Evolutionary conservation across 2,888 invertebrate genomes (phyloP), one percentile per base, ranked within the genome.

Genomic region (Capitulum mitella): DNA sequence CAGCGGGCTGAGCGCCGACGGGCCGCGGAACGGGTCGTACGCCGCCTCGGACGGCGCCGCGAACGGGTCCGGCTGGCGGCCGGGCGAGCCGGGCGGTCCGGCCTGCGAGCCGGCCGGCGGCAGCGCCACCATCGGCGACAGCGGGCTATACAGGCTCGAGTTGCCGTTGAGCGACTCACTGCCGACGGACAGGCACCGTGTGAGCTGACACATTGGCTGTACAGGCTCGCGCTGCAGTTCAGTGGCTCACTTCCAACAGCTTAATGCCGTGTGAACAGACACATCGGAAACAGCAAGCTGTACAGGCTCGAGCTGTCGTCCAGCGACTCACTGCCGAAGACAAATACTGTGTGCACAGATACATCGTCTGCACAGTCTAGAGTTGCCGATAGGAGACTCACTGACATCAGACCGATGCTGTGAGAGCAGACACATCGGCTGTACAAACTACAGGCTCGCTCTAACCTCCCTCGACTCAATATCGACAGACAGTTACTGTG

Each of bases 21-120:
- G 90, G 88, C 94, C 93, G 82, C 91, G 88, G 87, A 92, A 91
- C 82, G 91, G 90, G 86, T 91, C 91, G 85, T 90, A 91, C 83
- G 91, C 89, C 81, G 86, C 85, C 78, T 82, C 82, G 76, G 81
- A 77, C 82, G 26, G 26, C 37, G 37, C 22, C 29, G 82, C 80
- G 82, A 82, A 82, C 81, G 82, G 81, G 80, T 82, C 90, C 89
- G 84, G 90, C 88, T 85, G 90, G 87, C 81, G 90, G 61, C 83
- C 89, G 82, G 92, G 90, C 79, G 91, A 90, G 80, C 90, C 90
- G 70, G 76, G 46, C 76, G 76, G 46, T 0, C 43, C 76, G 19
- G 46, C 46, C 46, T n/a, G 43, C 14, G 26, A 19, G 46, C 76
- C 19, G 46, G 46, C 3, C 76, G 76, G 46, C 29, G 46, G 43